These are phyloP conservation scores for Suricata suricatta DNA, from an alignment of 2,113 vertebrate species.

Conservation along the genomic window DNA sequence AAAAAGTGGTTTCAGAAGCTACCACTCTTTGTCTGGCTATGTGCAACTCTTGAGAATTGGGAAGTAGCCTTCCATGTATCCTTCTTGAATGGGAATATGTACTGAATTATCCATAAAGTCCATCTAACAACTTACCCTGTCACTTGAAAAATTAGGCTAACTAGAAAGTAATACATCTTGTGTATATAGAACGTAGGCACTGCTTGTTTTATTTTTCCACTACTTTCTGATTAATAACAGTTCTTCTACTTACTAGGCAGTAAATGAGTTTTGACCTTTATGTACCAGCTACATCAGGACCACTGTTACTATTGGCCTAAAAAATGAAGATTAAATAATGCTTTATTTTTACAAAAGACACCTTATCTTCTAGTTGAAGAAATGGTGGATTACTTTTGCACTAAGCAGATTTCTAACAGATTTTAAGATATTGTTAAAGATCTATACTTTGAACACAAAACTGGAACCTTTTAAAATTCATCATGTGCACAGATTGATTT, in stretches of 20 bases:
- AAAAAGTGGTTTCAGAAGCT: no score
- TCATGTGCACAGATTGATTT: neutral
- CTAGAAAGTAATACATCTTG: neutral
- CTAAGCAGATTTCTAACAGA: slow-evolving; percentile 23
- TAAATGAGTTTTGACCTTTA: neutral
- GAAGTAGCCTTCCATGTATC: neutral
- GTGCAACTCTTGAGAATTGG: neutral
- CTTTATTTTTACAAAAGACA: slow-evolving; percentile 51
- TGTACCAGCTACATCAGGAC: neutral
- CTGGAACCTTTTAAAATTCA: neutral
- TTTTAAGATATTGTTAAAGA: slow-evolving; percentile 22
- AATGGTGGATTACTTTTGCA: neutral
- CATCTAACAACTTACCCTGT: neutral
- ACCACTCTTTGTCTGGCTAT: neutral
- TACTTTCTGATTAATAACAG: neutral
- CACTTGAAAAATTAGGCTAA: neutral
- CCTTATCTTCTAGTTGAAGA: slow-evolving; percentile 48
- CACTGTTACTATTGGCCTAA: neutral
- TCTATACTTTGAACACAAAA: neutral
- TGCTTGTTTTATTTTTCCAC: neutral
- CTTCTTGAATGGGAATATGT: neutral
- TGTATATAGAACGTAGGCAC: neutral
- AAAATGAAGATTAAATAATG: slow-evolving; percentile 20
- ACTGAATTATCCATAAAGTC: neutral
- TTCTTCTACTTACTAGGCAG: slow-evolving; percentile 53